phyloP scores from a whole-genome alignment of 2,113 vertebrate genomes.

The Protobothrops flavoviridis region DNA sequence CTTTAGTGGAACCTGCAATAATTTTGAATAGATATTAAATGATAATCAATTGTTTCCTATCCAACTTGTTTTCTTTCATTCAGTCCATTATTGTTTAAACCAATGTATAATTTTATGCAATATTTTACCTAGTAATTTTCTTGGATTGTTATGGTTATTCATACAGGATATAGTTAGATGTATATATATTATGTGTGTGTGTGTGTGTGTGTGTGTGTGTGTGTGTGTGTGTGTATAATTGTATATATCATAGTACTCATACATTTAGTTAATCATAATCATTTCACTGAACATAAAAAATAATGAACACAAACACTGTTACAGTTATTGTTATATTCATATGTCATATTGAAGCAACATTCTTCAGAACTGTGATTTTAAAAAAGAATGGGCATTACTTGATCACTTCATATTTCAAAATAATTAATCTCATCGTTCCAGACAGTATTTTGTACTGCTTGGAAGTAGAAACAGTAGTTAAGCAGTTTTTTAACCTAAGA shows the following conservation, averaged over 20 bases:
- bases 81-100: background rate
- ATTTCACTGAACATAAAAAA: background rate
- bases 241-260: background rate
- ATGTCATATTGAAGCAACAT: background rate
- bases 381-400: background rate
- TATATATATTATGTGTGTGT: too few species aligned
- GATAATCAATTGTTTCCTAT: background rate
- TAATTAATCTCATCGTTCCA: background rate
- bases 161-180: background rate
- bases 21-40: background rate
- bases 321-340: background rate
- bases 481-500: background rate
- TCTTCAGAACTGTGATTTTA: background rate
- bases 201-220: background rate
- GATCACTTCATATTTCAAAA: background rate
- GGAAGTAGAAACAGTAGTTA: background rate
- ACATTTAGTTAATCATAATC: background rate
- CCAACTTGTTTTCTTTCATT: background rate
- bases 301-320: background rate
- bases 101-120: background rate
- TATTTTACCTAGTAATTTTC: background rate
- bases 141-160: background rate
- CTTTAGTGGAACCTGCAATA: background rate
- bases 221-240: background rate
- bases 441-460: background rate